A percentile compares a stretch with the other conserved stretches of the same genome.
phyloP scores from a whole-genome alignment of 92 coral and sea anemone genomes.

The Palythoa caribaeorum region DNA sequence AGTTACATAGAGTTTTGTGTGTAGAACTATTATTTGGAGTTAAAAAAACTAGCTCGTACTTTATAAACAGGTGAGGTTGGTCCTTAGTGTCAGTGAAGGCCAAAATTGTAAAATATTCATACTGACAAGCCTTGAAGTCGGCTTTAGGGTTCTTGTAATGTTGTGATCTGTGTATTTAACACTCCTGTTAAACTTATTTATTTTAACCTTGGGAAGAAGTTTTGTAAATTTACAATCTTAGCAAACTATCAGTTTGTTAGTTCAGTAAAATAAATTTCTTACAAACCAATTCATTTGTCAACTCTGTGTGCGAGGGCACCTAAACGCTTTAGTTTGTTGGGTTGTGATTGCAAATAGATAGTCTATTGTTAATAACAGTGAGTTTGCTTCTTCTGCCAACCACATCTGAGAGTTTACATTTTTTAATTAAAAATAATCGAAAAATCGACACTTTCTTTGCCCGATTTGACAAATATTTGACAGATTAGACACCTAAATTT shows the following conservation, averaged over 20 bases:
- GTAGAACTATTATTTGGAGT: slow-evolving; percentile 29
- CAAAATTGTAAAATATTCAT: slow-evolving; percentile 32
- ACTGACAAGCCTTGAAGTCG: slow-evolving; percentile 1
- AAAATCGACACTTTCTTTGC: slow-evolving; percentile 79
- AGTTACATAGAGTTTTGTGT: slow-evolving; percentile 40
- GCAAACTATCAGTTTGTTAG: slow-evolving; percentile 93
- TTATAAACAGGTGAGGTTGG: slow-evolving; percentile 2
- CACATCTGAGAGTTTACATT: slow-evolving; percentile 70
- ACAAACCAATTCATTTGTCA: slow-evolving; percentile 75
- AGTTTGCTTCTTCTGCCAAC: slow-evolving; percentile 74
- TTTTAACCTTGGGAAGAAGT: slow-evolving; percentile 86
- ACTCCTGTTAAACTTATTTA: slow-evolving; percentile 87
- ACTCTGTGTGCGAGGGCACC: neutral
- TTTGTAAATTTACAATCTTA: slow-evolving; percentile 96
- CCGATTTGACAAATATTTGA: slow-evolving; percentile 82
- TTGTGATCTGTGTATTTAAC: slow-evolving; percentile 86
- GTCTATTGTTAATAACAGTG: slow-evolving; percentile 62
- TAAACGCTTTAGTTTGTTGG: slow-evolving; percentile 28
- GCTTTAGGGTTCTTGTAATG: slow-evolving; percentile 25
- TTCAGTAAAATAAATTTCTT: slow-evolving; percentile 92
- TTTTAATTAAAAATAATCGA: slow-evolving; percentile 88
- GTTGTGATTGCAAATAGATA: slow-evolving; percentile 70
- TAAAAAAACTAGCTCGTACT: neutral
- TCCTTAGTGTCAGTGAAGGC: neutral
- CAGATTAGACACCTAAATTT: slow-evolving; percentile 52